phyloP scores from a whole-genome alignment of 2,113 vertebrate genomes.

The Merops nubicus region DNA sequence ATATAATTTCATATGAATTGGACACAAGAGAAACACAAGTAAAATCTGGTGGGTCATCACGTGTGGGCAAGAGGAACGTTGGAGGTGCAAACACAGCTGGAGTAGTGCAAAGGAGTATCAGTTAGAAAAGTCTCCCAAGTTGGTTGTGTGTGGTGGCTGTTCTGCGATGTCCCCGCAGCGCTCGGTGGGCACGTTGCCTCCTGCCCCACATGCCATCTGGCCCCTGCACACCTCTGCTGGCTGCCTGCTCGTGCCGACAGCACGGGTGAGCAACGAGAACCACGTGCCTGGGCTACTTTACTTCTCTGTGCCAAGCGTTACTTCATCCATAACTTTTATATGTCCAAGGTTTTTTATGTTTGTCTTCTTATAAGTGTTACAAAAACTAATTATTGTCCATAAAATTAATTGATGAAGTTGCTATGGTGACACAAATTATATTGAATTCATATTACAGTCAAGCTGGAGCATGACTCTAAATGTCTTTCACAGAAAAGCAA shows the following conservation, averaged over 20 bases:
- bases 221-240: not conserved
- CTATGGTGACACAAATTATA: not conserved
- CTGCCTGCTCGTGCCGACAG: not conserved
- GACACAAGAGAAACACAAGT: not conserved
- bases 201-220: not conserved
- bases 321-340: not conserved
- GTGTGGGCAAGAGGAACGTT: not conserved
- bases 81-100: not conserved
- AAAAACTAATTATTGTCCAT: not conserved
- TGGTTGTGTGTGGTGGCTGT: not conserved
- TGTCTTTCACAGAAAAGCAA: not conserved
- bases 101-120: not conserved
- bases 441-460: not conserved
- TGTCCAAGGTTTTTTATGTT: not conserved
- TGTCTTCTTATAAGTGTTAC: not conserved
- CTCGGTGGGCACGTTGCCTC: not conserved
- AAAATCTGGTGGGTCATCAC: not conserved
- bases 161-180: not conserved
- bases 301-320: not conserved
- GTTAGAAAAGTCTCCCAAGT: not conserved
- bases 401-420: not conserved
- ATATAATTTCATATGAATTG: not conserved
- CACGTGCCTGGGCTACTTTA: not conserved
- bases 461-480: not conserved
- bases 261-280: fast-evolving